Conservation (phyloP, 2,113 vertebrate genomes). For the Tetraodon nigroviridis region DNA sequence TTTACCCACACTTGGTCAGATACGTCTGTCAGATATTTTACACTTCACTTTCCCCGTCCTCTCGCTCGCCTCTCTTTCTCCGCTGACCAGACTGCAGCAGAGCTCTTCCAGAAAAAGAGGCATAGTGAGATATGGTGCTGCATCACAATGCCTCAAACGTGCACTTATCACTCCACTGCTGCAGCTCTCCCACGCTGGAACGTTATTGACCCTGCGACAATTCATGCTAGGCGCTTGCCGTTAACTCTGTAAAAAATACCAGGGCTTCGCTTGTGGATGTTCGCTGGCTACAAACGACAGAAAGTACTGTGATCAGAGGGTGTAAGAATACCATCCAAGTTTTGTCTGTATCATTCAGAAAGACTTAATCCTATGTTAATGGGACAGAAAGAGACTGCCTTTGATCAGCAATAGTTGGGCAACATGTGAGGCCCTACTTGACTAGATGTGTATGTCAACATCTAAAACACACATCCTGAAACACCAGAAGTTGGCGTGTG, state of each 20-base stretch:
- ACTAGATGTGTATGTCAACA: neutral
- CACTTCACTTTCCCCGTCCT: constrained; percentile 1
- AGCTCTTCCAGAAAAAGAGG: constrained; percentile 57
- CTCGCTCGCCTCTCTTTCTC: constrained; percentile 10
- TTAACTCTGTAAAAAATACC: neutral
- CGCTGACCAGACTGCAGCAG: constrained; percentile 54
- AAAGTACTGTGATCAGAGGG: constrained; percentile 3
- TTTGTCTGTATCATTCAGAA: constrained; percentile 6
- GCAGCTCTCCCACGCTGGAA: constrained; percentile 24
- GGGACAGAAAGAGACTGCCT: constrained; percentile 2
- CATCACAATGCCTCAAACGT: constrained; percentile 62
- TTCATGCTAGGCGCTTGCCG: constrained; percentile 7
- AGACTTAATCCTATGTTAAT: constrained; percentile 8
- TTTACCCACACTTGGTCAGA: neutral
- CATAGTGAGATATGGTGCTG: constrained; percentile 68
- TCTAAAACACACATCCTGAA: too few species aligned
- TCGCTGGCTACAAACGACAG: constrained; percentile 22
- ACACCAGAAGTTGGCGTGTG: constrained; percentile 2
- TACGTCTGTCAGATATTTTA: constrained; percentile 13
- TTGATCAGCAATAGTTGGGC: constrained; percentile 8
- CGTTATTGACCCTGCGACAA: constrained; percentile 17
- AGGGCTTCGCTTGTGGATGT: neutral
- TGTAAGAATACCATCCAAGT: neutral
- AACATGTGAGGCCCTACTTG: constrained; percentile 18
- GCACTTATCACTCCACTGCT: constrained; percentile 41